phyloP scores from a whole-genome alignment of 1,140 invertebrate species.

The Drosophila biarmipes region DNA sequence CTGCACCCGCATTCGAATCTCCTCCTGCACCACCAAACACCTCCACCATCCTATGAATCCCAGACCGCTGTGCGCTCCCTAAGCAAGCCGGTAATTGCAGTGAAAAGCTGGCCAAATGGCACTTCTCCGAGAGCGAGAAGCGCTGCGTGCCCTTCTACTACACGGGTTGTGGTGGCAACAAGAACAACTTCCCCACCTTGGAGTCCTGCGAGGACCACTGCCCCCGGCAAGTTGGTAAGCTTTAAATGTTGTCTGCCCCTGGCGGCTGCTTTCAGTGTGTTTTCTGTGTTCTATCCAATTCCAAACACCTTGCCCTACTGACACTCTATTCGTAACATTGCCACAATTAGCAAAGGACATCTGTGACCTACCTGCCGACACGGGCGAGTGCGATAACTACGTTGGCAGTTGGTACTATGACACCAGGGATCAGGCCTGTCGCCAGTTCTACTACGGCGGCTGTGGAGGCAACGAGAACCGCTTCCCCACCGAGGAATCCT shows the following conservation, averaged over 20 bases:
- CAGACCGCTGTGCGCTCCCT: constrained; percentile 92
- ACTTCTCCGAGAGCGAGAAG: constrained; percentile 93
- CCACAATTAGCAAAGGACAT: constrained; percentile 85
- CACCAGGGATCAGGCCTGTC: constrained; percentile 88
- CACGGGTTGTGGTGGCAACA: constrained; percentile 95
- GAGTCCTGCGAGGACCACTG: constrained; percentile 92
- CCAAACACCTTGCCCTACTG: constrained; percentile 5
- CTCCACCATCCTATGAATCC: constrained; percentile 8
- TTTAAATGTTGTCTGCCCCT: constrained; percentile 56
- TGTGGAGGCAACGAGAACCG: constrained; percentile 94
- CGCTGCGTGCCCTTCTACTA: constrained; percentile 98
- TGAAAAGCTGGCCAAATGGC: constrained; percentile 92
- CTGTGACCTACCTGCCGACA: constrained; percentile 90
- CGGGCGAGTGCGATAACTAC: constrained; percentile 93
- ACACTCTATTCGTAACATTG: constrained; percentile 17
- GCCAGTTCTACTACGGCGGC: constrained; percentile 92
- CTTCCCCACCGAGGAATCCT: constrained; percentile 89
- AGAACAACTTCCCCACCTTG: constrained; percentile 92
- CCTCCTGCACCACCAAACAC: constrained; percentile 32
- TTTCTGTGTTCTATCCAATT: not conserved
- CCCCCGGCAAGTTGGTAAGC: constrained; percentile 91
- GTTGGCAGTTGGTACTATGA: constrained; percentile 94
- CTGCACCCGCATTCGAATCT: constrained; percentile 21
- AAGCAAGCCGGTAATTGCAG: constrained; percentile 92
- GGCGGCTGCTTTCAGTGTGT: constrained; percentile 72